phyloP scores from a whole-genome alignment of 1,140 invertebrate genomes.

The Brachionus paranguensis region DNA sequence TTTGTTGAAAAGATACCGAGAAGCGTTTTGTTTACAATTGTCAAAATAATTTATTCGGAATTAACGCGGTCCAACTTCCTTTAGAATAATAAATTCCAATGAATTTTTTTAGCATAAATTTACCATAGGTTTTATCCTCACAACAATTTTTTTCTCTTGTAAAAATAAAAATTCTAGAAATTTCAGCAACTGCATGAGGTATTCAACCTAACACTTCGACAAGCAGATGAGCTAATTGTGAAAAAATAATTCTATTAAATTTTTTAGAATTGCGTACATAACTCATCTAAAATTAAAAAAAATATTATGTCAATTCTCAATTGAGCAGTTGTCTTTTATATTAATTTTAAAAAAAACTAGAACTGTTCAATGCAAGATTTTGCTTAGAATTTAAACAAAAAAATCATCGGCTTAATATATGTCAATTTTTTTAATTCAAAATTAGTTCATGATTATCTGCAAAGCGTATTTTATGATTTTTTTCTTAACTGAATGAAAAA shows the following conservation, averaged over 20 bases:
- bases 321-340: neutral
- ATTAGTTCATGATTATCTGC: neutral
- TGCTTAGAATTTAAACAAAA: neutral
- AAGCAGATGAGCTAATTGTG: neutral
- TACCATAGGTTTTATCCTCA: neutral
- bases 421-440: neutral
- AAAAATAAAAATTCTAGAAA: neutral
- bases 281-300: neutral
- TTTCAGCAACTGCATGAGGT: neutral
- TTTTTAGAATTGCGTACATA: neutral
- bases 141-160: neutral
- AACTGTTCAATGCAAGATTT: neutral
- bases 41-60: constrained; percentile 16
- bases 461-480: neutral
- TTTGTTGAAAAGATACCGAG: neutral
- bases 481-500: neutral
- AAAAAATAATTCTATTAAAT: neutral
- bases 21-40: neutral
- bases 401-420: neutral
- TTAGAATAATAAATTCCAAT: neutral
- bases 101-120: neutral
- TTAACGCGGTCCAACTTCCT: neutral
- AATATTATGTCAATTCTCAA: neutral
- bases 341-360: neutral
- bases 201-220: neutral